A percentile compares a stretch with the other conserved stretches of the same genome.
These are phyloP conservation scores for Ceraclea dissimilis DNA, from an alignment of 2,888 invertebrate genomes.

Conservation along the genomic window DNA sequence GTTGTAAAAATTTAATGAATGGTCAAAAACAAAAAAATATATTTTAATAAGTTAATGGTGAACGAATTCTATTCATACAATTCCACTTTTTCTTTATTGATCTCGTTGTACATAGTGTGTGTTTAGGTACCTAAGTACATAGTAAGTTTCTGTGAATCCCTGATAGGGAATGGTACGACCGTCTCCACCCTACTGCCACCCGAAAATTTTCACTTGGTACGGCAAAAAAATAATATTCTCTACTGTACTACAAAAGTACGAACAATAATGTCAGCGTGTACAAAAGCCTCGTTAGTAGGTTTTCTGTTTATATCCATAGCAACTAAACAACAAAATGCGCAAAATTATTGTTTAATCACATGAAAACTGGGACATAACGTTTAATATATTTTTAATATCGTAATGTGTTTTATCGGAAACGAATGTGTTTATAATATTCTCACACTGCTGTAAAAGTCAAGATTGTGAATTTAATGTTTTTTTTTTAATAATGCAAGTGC, in stretches of 20 bases:
- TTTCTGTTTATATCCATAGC: conserved; percentile 2
- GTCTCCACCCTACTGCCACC: background rate
- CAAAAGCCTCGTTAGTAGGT: background rate
- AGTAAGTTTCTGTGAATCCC: too few relatives aligned
- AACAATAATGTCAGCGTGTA: background rate
- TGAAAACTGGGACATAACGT: background rate
- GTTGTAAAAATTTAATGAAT: too few relatives aligned
- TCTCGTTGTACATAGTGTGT: too few relatives aligned
- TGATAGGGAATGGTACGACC: conserved; percentile 3
- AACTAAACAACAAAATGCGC: background rate
- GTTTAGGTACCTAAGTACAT: too few relatives aligned
- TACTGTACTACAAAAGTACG: background rate
- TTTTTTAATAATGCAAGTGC: too few relatives aligned
- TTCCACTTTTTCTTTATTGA: too few relatives aligned
- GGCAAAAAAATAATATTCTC: conserved; percentile 3
- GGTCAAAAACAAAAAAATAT: too few relatives aligned
- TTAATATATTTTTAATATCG: background rate
- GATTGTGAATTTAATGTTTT: too few relatives aligned
- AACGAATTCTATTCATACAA: too few relatives aligned
- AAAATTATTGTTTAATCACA: background rate
- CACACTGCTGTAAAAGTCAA: too few relatives aligned
- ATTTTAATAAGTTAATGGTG: too few relatives aligned
- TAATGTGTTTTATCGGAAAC: conserved; percentile 1
- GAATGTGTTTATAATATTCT: background rate
- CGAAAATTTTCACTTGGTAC: conserved; percentile 3